Evolutionary conservation across 2,113 vertebrate genomes (phyloP), one percentile per base, ranked within the genome.

Genomic region (Oryzias javanicus): DNA sequence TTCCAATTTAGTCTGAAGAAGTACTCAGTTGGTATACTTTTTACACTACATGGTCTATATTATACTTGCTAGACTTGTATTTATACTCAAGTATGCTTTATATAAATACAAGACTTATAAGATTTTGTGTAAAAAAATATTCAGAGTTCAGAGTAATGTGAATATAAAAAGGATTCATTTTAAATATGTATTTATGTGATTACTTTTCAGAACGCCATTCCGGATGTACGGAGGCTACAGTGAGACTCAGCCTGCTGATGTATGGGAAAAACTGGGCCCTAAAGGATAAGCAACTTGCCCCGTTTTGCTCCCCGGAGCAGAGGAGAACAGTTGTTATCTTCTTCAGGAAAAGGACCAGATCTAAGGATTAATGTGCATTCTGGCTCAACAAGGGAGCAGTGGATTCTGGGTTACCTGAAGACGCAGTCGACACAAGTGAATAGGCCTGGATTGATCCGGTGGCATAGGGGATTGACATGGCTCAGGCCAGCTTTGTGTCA

Each of bases 331-430:
- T 64, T 56, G 76, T 79, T 74, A 73, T 72, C 81, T 70, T 66
- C 72, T 79, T 22, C 61, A 50, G 67, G 61, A 78, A 78, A 83
- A 70, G 65, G 69, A 69, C 74, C 67, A 60, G 56, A 84, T 75
- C 82, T 71, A 65, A 81, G 91, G 91, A 92, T 92, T 91, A 84
- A 86, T 89, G 89, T 79, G 85, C 84, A 79, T 68, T 78, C 79
- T 60, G 60, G 76, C 83, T 77, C 48, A 57, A 86, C 84, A 80
- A 81, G 65, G 57, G 59, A 80, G 77, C 76, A 82, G 68, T 83
- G 79, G 81, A 89, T 88, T 86, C 78, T 83, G 86, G 81, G 81
- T 76, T 86, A 81, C 81, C 81, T 76, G 76, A 78, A 74, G 76
- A 77, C 73, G 74, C 77, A 82, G 86, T 86, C 81, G 81, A 87